These are phyloP conservation scores for Lepidocolaptes lacrymiger DNA, from an alignment of 2,797 vertebrate genomes.

Conservation along the genomic window DNA sequence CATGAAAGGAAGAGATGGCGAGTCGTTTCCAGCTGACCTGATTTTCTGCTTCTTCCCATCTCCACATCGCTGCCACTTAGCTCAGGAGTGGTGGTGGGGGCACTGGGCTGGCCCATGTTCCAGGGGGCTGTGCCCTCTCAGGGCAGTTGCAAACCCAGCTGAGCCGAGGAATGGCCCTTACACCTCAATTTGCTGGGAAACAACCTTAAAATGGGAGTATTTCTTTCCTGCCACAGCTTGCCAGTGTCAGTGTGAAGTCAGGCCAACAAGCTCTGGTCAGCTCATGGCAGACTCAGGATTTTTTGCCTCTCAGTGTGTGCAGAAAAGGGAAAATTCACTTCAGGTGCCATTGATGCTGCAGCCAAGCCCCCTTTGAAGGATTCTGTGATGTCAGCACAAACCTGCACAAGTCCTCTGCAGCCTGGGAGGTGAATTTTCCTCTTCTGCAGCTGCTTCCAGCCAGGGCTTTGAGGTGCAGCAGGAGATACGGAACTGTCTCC, in stretches of 20 bases:
- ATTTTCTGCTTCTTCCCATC: constrained; percentile 13
- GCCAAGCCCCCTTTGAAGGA: not conserved
- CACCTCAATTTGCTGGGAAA: not conserved
- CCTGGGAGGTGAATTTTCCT: not conserved
- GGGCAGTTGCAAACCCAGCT: rapidly evolving
- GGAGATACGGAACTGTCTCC: not conserved
- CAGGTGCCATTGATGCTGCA: not conserved
- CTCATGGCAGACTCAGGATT: not conserved
- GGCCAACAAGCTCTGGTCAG: not conserved
- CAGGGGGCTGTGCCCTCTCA: rapidly evolving
- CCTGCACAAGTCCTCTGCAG: not conserved
- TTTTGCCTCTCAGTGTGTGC: not conserved
- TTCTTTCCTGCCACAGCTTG: not conserved
- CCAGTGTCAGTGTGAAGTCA: not conserved
- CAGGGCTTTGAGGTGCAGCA: not conserved
- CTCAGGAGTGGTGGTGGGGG: not conserved
- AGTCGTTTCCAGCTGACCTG: constrained; percentile 67
- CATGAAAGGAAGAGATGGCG: constrained; percentile 12
- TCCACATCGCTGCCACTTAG: not conserved
- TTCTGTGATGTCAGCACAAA: not conserved
- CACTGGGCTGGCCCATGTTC: rapidly evolving
- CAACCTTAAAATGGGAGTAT: not conserved
- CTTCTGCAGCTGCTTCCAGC: not conserved
- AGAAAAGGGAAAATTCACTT: not conserved
- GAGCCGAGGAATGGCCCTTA: not conserved